Evolutionary conservation across 1,140 invertebrate species (phyloP), one percentile per base, ranked within the genome.

Genomic region (Andrena cerasifolii): DNA sequence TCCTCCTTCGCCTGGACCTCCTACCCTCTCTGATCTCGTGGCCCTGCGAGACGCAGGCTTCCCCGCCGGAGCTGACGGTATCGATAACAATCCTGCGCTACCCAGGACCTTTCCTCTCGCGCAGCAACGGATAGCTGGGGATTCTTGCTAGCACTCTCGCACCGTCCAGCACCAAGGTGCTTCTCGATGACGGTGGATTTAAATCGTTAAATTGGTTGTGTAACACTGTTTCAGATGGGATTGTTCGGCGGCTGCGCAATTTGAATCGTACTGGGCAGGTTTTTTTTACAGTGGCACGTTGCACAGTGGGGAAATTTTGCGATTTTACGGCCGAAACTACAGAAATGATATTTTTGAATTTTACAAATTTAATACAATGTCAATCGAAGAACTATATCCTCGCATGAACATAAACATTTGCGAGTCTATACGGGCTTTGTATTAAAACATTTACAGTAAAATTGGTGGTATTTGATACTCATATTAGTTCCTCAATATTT

Each of bases 1-100:
- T 79, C 78, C 70, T 71, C 83, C 75, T 75, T 70, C 54, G 26
- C 54, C 47, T 31, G 62, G 18, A 71, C 53, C 73, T 79, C 78
- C 56, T 85, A 79, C 53, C 70, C 74, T 82, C 73, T 43, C 43
- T 18, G n/a, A 31, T 59, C 66, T 47, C 59, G 53, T 45, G 59
- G 80, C 68, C 45, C 47, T 18, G 51, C 6, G 68, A 82, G 40
- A 75, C 33, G n/a, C 28, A 28, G 62, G 36, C 31, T 65, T 43
- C 10, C 62, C 18, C 45, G 49, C 28, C 59, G 26, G 24, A 40
- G 59, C 53, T 72, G 47, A 61, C 61, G 67, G 56, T 28, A 26
- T 71, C 66, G 75, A 77, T 77, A 77, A 77, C 24, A 67, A 70
- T 77, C 54, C 66, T 68, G 45, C 56, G 53, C 31, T 68, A 21